Base-by-base conservation (phyloP, 1,140 invertebrate genomes). In the Nixonia krombeini region DNA sequence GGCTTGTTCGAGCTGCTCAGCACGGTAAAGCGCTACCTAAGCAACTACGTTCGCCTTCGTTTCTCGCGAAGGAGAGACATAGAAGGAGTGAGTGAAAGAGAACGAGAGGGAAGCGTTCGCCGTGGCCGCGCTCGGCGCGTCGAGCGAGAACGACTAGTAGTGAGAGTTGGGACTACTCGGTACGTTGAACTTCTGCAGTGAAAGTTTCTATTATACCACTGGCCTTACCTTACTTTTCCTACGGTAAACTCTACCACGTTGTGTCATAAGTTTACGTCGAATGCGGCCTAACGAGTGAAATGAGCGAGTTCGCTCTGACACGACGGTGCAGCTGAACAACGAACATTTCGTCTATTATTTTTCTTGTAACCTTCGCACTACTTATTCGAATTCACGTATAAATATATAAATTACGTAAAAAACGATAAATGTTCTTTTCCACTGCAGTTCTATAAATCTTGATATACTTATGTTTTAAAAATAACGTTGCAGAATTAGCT, bases 161-260 rank as follows among this genome's bases (percentile, higher is more conserved):
- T 81, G 82, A 81, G 82, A 82, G 82, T 80, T 72, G 41, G 65
- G 37, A 72, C n/a, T n/a, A n/a, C 52, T 65, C 70, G 70, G 83
- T 81, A 78, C 83, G 73, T 84, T 85, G 83, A 85, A 85, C 83
- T 81, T 82, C 68, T 68, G 77, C 75, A 83, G 83, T 85, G 83
- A 85, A 85, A 85, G 83, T 85, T 85, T 83, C 81, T 84, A 84
- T 85, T 85, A 84, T 84, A 84, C 78, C 81, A 84, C 79, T 82
- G 82, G 83, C 82, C 83, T 85, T 84, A 84, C 83, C 80, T 85
- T 84, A 83, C 82, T 83, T 85, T 83, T 84, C 82, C 82, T 85
- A 79, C 70, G 73, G 73, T 76, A 81, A 81, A 74, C 73, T 76
- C 72, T 69, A 70, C 71, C 64, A 50, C 61, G 80, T 84, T 85